Base-by-base conservation (phyloP, 2,888 invertebrate species). In the Melipona beecheii region DNA sequence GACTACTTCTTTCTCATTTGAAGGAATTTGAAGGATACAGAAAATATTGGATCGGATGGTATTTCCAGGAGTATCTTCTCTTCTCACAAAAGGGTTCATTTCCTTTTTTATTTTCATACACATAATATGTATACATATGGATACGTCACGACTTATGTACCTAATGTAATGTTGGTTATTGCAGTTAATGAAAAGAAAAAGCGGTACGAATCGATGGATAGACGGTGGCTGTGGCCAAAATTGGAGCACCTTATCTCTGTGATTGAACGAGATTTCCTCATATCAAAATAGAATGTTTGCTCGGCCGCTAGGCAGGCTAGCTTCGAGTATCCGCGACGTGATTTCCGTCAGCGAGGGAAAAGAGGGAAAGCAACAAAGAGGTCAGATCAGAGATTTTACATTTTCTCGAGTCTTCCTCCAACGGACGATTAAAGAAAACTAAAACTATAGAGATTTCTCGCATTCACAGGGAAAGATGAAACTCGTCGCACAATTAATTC, bases 221-320 rank as follows among this genome's bases (percentile, higher is more conserved):
- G 56, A 36, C 54, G n/a, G 24, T 11, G 31, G 49, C 43, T 43
- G 81, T 80, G 72, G 60, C 65, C 81, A 73, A 81, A 81, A 81
- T 81, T 81, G 82, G 74, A 81, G 52, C 74, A 52, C 69, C 74
- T 81, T 81, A 81, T 68, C 74, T 68, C 82, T 73, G 17, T 74
- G 70, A 81, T 81, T 74, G 81, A 81, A 73, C 73, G 73, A 81
- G 74, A 69, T 69, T 58, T 74, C 82, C 69, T 65, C 64, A 73
- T 65, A 81, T 81, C 82, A 74, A 81, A 81, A 81, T 81, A 81
- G 82, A 81, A 81, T 49, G 81, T 73, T 81, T 36, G 73, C 50
- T 50, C 73, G 64, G 58, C 43, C 19, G 4, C 36, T 24, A 17
- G 73, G 36, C 9, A 31, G 62, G 50, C 43, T 36, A 43, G 66